A percentile compares a stretch with the other conserved stretches of the same genome.
Conservation (phyloP, 2,888 invertebrate genomes). For the Eupithecia insigniata region DNA sequence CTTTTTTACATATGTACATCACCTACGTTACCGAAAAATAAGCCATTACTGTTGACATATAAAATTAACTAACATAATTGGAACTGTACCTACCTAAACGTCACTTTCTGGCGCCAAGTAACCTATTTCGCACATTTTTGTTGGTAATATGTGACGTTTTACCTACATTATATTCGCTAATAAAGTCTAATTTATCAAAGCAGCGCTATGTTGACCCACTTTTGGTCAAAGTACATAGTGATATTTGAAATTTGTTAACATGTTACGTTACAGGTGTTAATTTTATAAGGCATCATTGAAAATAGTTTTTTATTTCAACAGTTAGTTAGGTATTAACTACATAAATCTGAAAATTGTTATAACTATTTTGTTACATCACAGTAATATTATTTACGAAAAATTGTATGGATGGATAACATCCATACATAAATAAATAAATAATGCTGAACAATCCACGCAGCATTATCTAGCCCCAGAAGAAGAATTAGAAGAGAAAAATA, state of each 20-base stretch:
- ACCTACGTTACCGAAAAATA: not conserved
- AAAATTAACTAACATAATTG: not conserved
- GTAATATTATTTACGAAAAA: too few species aligned
- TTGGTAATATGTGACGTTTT: conserved; percentile 34
- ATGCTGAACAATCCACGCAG: too few species aligned
- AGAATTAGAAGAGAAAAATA: too few species aligned
- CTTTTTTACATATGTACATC: too few species aligned
- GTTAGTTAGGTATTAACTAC: too few species aligned
- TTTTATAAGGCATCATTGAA: conserved; percentile 14
- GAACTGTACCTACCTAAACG: not conserved
- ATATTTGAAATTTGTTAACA: conserved; percentile 26
- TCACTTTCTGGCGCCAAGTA: not conserved
- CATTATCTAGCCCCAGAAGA: too few species aligned
- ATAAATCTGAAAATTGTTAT: too few species aligned
- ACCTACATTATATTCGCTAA: conserved; percentile 18
- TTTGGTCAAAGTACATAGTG: conserved; percentile 19
- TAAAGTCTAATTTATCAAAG: conserved; percentile 26
- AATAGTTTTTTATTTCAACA: not conserved
- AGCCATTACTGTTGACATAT: not conserved
- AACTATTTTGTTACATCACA: not conserved
- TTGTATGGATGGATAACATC: too few species aligned
- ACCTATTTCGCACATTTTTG: not conserved
- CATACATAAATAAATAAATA: too few species aligned
- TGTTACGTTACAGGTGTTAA: conserved; percentile 31
- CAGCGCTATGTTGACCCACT: conserved; percentile 5